phyloP scores from a whole-genome alignment of 2,113 vertebrate species.

The Dryoscopus gambensis region DNA sequence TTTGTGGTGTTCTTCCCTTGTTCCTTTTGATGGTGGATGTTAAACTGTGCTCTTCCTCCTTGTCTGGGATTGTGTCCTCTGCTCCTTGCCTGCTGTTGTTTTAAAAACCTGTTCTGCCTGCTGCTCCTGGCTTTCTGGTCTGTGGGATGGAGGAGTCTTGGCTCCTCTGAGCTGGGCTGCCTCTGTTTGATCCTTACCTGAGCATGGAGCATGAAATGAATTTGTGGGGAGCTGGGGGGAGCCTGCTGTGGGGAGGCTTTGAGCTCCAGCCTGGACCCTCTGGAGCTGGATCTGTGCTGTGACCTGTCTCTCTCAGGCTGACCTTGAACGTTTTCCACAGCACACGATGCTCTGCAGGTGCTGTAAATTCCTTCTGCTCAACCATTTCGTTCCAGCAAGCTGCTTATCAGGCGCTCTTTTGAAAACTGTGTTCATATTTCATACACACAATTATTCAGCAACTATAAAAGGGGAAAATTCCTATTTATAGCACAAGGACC shows the following conservation, averaged over 20 bases:
- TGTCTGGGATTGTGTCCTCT: not conserved
- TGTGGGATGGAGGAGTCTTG: not conserved
- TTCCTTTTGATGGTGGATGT: not conserved
- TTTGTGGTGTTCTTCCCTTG: not conserved
- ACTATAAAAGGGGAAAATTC: conserved; percentile 28
- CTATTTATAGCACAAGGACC: conserved; percentile 61
- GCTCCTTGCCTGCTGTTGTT: not conserved
- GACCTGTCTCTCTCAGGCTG: not conserved
- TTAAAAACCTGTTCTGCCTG: conserved; percentile 24
- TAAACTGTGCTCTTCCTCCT: not conserved
- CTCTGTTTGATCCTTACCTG: not conserved
- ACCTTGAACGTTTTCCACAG: conserved; percentile 49
- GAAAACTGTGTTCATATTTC: conserved; percentile 45
- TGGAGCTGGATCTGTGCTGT: not conserved
- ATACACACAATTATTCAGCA: conserved; percentile 53
- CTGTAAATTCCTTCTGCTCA: conserved; percentile 52
- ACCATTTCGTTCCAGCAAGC: conserved; percentile 56
- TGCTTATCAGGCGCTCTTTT: conserved; percentile 63
- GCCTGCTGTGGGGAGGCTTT: not conserved
- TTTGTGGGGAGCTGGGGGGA: not conserved
- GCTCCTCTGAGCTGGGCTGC: not conserved
- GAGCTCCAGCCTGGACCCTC: not conserved
- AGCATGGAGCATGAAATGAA: not conserved
- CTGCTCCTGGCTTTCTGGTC: not conserved
- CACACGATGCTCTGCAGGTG: conserved; percentile 50